Percentiles rank a stretch among this genome's conserved stretches.
Conservation (phyloP, 2,888 invertebrate genomes). For the Cylloceria caligata region DNA sequence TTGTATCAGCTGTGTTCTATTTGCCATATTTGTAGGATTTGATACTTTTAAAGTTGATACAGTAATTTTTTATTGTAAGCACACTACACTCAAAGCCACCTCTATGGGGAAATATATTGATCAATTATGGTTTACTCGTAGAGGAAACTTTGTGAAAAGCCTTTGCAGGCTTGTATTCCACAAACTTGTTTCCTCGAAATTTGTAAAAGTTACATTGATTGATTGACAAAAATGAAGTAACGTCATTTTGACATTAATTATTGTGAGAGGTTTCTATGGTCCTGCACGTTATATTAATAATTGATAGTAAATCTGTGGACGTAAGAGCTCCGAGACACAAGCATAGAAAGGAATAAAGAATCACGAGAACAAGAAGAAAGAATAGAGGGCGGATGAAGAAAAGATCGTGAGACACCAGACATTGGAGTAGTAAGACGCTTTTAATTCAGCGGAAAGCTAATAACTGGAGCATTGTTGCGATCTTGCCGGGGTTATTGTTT, state of each 20-base stretch:
- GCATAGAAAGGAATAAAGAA: slow-evolving; percentile 32
- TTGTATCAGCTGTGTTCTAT: no score
- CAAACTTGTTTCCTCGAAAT: no score
- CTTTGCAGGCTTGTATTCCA: no score
- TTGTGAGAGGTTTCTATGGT: slow-evolving; percentile 1
- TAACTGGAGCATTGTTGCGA: slow-evolving; percentile 82
- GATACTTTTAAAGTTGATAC: no score
- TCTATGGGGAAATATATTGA: no score
- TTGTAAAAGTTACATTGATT: not conserved
- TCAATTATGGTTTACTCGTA: no score
- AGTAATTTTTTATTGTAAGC: no score
- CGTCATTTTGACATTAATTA: slow-evolving; percentile 2
- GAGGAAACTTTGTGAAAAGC: no score
- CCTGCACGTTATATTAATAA: slow-evolving; percentile 31
- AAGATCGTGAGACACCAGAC: slow-evolving; percentile 46
- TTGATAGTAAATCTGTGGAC: slow-evolving; percentile 32
- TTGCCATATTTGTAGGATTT: no score
- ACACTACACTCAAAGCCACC: no score
- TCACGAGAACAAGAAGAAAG: slow-evolving; percentile 23
- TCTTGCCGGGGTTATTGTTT: slow-evolving; percentile 81
- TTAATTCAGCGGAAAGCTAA: slow-evolving; percentile 83
- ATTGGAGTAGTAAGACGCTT: slow-evolving; percentile 70
- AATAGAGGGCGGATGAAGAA: slow-evolving; percentile 43
- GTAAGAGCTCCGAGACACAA: slow-evolving; percentile 17
- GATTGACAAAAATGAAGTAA: not conserved